These are phyloP conservation scores for Hafferia zeledoni DNA, from an alignment of 2,797 vertebrate genomes.

Conservation along the genomic window DNA sequence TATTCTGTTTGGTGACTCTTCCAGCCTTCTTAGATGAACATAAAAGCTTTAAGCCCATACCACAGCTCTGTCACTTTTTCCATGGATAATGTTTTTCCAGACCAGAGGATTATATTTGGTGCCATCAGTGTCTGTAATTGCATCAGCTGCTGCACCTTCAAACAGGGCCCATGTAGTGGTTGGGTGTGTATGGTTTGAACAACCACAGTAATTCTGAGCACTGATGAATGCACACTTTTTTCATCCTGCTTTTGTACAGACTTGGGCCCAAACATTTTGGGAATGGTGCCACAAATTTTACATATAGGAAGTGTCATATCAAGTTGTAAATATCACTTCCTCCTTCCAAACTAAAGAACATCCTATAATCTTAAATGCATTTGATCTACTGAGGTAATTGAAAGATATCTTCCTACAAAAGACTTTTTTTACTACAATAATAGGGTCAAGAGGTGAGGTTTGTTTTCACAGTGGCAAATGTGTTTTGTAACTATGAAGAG, in stretches of 20 bases:
- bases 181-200: background rate
- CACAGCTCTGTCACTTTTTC: background rate
- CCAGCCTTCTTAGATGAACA: background rate
- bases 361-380: background rate
- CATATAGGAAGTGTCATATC: background rate
- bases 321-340: background rate
- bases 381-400: background rate
- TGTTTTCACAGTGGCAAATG: background rate
- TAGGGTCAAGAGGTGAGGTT: background rate
- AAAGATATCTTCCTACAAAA: background rate
- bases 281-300: background rate
- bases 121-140: background rate
- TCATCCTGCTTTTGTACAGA: background rate
- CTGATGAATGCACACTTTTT: background rate
- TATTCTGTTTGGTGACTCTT: background rate
- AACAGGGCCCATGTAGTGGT: background rate
- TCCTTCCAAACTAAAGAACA: background rate
- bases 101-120: background rate
- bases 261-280: rapidly evolving
- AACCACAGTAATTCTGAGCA: background rate
- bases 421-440: background rate
- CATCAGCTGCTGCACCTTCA: too few species aligned
- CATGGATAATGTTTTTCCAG: background rate
- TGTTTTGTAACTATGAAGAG: background rate
- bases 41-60: background rate